phyloP scores from a whole-genome alignment of 35 echinoderm and acorn worm species.

The Heliocidaris erythrogramma region DNA sequence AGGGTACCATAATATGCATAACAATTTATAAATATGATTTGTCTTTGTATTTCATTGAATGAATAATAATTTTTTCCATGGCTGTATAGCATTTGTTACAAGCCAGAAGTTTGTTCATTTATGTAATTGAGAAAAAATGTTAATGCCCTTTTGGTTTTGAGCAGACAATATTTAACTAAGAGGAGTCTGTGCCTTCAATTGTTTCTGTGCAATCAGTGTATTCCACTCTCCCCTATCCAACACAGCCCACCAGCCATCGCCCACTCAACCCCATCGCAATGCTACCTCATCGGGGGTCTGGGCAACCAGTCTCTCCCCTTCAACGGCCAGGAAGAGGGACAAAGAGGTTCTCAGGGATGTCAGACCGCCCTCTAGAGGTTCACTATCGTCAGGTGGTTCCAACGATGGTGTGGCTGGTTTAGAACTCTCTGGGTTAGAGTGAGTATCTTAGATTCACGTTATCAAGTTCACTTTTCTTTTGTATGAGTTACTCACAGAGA shows the following conservation, averaged over 20 bases:
- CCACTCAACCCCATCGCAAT: slow-evolving; percentile 10
- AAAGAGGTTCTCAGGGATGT: slow-evolving; percentile 40
- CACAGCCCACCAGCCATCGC: neutral
- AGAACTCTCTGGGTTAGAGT: slow-evolving; percentile 15
- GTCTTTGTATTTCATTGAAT: too few relatives aligned
- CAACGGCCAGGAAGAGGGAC: slow-evolving; percentile 29
- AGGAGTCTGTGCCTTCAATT: too few relatives aligned
- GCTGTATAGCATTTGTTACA: too few relatives aligned
- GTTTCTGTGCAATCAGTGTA: neutral
- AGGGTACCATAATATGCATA: too few relatives aligned
- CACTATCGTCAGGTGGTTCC: slow-evolving; percentile 39
- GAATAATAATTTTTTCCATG: too few relatives aligned
- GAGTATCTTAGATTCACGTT: neutral
- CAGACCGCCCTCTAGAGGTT: slow-evolving; percentile 38
- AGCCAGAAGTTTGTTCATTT: too few relatives aligned
- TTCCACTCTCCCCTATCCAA: neutral
- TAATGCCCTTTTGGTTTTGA: too few relatives aligned
- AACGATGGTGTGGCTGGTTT: neutral
- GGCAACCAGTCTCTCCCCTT: neutral
- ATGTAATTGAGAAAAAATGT: too few relatives aligned
- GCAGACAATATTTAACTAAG: too few relatives aligned
- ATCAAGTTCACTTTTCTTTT: too few relatives aligned
- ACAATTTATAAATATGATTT: too few relatives aligned
- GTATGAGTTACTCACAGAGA: too few relatives aligned
- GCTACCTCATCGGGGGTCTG: slow-evolving; percentile 7